phyloP scores from a whole-genome alignment of 2,113 vertebrate species.

The Pseudorasbora parva region DNA sequence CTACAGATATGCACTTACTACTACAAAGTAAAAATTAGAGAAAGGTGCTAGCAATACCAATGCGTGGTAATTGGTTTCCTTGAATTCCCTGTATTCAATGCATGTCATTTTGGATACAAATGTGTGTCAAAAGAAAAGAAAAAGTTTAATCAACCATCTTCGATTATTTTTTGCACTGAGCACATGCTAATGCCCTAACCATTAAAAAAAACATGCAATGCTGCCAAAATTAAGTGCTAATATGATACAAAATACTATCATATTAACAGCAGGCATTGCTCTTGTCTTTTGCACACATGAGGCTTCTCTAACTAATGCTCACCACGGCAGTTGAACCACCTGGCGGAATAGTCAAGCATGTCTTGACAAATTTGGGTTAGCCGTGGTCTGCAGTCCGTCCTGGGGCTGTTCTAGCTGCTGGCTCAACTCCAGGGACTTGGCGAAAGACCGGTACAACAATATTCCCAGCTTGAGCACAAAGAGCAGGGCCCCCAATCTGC shows the following conservation, averaged over 20 bases:
- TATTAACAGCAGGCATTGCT: not conserved
- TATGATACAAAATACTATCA: not conserved
- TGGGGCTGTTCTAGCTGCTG: constrained; percentile 26
- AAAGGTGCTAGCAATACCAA: not conserved
- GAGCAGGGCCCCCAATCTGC: constrained; percentile 25
- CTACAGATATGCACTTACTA: too few species aligned
- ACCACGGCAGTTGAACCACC: not conserved
- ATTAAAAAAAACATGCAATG: too few species aligned
- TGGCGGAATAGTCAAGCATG: not conserved
- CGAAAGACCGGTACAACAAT: constrained; percentile 37
- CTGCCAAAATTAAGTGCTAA: not conserved
- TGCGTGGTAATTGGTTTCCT: not conserved
- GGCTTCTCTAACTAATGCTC: not conserved
- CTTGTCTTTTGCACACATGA: not conserved
- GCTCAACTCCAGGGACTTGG: constrained; percentile 31
- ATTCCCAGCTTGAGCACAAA: constrained; percentile 36
- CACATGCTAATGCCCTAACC: not conserved
- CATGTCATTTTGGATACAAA: not conserved
- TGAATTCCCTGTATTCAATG: not conserved
- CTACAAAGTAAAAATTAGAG: not conserved
- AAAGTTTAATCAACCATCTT: not conserved
- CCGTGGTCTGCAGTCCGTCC: not conserved
- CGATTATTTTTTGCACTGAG: not conserved
- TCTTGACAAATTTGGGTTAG: constrained; percentile 36
- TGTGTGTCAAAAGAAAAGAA: not conserved